Evolutionary conservation across 2,797 vertebrate genomes (phyloP).

Genomic region (Triplophysa yarkandensis): DNA sequence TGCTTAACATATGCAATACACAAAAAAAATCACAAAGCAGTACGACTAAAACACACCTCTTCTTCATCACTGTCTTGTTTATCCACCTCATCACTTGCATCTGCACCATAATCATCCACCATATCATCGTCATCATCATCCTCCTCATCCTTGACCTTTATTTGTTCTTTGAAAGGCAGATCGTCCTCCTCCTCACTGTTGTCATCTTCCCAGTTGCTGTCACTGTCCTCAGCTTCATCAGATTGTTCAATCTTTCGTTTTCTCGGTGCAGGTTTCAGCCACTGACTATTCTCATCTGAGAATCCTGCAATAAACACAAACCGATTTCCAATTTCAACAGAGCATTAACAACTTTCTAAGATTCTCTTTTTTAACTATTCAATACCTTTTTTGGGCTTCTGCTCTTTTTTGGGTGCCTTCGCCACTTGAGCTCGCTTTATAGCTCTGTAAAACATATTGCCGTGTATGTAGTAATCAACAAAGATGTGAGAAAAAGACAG

Average conservation of each 20-base stretch:
- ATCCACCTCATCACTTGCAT: constrained; percentile 73
- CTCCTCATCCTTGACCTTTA: constrained; percentile 53
- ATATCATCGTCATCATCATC: constrained; percentile 66
- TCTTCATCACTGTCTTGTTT: constrained; percentile 75
- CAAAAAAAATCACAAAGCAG: too few species aligned
- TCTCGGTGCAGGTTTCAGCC: constrained; percentile 74
- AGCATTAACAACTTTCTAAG: background rate
- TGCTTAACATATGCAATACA: background rate
- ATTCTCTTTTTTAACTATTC: background rate
- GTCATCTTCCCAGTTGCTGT: constrained; percentile 57
- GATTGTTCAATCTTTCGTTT: constrained; percentile 69
- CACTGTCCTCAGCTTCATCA: constrained; percentile 64
- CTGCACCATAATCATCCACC: constrained; percentile 79
- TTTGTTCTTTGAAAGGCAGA: constrained; percentile 49
- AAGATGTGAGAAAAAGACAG: constrained; percentile 26
- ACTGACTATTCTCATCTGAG: constrained; percentile 81
- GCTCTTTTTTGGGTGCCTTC: constrained; percentile 48
- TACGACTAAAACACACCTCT: constrained; percentile 71
- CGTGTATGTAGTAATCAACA: constrained; percentile 9
- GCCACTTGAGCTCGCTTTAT: constrained; percentile 71
- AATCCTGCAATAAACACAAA: constrained; percentile 67
- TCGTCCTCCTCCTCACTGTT: constrained; percentile 58
- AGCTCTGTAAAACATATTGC: constrained; percentile 66
- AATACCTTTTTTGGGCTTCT: constrained; percentile 71
- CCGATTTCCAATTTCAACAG: background rate